Percentiles rank a stretch among this genome's conserved stretches.
These are phyloP conservation scores for Danaus melanippus DNA, from an alignment of 1,140 invertebrate genomes.

Conservation along the genomic window DNA sequence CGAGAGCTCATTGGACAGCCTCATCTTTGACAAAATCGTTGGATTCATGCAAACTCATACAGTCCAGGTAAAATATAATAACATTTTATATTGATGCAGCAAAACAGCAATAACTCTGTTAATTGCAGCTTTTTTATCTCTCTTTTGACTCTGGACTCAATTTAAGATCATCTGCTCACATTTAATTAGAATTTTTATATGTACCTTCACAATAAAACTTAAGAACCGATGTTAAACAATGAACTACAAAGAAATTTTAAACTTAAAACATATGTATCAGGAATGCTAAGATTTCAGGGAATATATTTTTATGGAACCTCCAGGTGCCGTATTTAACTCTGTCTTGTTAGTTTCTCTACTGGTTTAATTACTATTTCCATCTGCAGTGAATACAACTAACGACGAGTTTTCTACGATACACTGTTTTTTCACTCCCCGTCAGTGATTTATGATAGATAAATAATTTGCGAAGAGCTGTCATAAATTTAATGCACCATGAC, in stretches of 20 bases:
- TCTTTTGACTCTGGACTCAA: no score
- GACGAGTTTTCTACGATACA: conserved; percentile 15
- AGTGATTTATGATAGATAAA: neutral
- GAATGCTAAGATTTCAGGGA: no score
- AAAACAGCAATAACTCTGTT: neutral
- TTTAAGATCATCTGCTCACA: no score
- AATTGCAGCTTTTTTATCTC: no score
- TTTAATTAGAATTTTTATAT: no score
- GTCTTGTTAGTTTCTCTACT: conserved; percentile 13
- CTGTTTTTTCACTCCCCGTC: conserved; percentile 1
- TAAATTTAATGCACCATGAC: no score
- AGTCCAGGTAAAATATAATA: conserved; percentile 74
- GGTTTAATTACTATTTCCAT: conserved; percentile 16
- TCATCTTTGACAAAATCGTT: conserved; percentile 82
- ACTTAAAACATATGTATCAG: no score
- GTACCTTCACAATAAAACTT: no score
- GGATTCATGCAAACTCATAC: conserved; percentile 83
- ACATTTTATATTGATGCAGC: conserved; percentile 1
- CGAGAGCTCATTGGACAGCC: conserved; percentile 79
- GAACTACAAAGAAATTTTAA: no score
- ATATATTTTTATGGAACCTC: no score
- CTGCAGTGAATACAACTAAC: conserved; percentile 9
- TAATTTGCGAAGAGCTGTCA: neutral
- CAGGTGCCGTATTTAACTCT: conserved; percentile 7
- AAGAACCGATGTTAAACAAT: no score